Base-by-base conservation (phyloP, 2,888 invertebrate species). In the Coecobrya sp. region DNA sequence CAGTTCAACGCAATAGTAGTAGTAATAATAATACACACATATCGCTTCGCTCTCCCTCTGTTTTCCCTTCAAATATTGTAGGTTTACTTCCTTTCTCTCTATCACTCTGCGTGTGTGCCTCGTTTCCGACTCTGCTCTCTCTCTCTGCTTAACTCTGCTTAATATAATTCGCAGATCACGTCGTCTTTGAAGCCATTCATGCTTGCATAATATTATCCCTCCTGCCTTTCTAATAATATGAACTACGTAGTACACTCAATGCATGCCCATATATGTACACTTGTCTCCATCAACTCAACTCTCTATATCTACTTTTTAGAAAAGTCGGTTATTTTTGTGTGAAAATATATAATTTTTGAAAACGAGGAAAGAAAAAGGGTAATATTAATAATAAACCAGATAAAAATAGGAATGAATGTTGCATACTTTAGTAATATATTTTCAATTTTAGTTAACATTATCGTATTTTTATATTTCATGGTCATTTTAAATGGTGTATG, bases 111-210 rank as follows among this genome's bases (percentile, higher is more conserved):
- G 62, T 84, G 84, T 84, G 65, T 62, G 25, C 25, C 30, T 45
- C 19, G 65, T 65, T 65, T 62, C 65, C 36, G 42, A n/a, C n/a
- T n/a, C n/a, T n/a, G n/a, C n/a, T n/a, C n/a, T n/a, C n/a, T n/a
- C n/a, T n/a, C n/a, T n/a, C n/a, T n/a, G n/a, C n/a, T n/a, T 81
- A 59, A 27, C 30, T 16, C 27, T 30, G 49, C 68, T 82, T 89
- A 82, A 89, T 89, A 89, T 84, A 68, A 89, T 89, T 89, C 89
- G 89, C 89, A 89, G 89, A 89, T 89, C 89, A 89, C 89, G 89
- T 89, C 70, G 82, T 68, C 81, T 45, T 84, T 79, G 70, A 27
- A 70, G 36, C 16, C 84, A 89, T 89, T 89, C 89, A 84, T 84
- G 89, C 89, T 89, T 65, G 30, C 84, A 81, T 81, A 81, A 81